These are phyloP conservation scores for Isotomurus palustris DNA, from an alignment of 2,888 invertebrate genomes.

Conservation along the genomic window DNA sequence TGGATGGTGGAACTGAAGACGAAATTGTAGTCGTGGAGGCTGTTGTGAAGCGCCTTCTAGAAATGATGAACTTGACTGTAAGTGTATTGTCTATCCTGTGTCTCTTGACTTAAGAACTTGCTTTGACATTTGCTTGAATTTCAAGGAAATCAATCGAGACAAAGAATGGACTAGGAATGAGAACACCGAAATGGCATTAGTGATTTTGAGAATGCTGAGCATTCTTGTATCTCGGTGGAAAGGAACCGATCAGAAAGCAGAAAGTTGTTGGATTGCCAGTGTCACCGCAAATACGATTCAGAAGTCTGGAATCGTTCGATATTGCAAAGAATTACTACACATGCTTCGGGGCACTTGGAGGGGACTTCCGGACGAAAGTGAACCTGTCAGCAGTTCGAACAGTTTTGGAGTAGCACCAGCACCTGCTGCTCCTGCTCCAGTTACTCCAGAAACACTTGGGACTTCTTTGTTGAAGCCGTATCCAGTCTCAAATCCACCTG, in stretches of 20 bases:
- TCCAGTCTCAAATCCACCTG: slow-evolving; percentile 57
- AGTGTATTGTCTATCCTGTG: not conserved
- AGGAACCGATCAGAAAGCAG: slow-evolving; percentile 39
- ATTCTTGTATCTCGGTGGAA: slow-evolving; percentile 44
- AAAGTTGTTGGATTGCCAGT: slow-evolving; percentile 45
- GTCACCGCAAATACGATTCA: slow-evolving; percentile 42
- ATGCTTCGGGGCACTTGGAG: slow-evolving; percentile 45
- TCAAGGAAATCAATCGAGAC: slow-evolving; percentile 28
- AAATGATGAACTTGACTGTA: slow-evolving; percentile 43
- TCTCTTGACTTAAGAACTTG: not conserved
- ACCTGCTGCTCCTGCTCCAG: slow-evolving; percentile 12
- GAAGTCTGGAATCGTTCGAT: slow-evolving; percentile 36
- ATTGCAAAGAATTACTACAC: slow-evolving; percentile 42
- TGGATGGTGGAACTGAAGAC: slow-evolving; percentile 42
- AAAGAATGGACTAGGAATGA: slow-evolving; percentile 41
- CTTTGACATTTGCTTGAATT: slow-evolving; percentile 6
- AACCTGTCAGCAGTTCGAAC: not conserved
- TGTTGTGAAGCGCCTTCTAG: slow-evolving; percentile 35
- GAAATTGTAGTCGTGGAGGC: slow-evolving; percentile 39
- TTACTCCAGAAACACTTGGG: slow-evolving; percentile 23
- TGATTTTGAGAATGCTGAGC: slow-evolving; percentile 43
- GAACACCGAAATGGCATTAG: slow-evolving; percentile 42
- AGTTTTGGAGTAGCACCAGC: not conserved
- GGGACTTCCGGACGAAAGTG: slow-evolving; percentile 29
- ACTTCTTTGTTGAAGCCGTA: slow-evolving; percentile 35